phyloP scores from a whole-genome alignment of 2,797 vertebrate genomes.

The Morus bassanus region DNA sequence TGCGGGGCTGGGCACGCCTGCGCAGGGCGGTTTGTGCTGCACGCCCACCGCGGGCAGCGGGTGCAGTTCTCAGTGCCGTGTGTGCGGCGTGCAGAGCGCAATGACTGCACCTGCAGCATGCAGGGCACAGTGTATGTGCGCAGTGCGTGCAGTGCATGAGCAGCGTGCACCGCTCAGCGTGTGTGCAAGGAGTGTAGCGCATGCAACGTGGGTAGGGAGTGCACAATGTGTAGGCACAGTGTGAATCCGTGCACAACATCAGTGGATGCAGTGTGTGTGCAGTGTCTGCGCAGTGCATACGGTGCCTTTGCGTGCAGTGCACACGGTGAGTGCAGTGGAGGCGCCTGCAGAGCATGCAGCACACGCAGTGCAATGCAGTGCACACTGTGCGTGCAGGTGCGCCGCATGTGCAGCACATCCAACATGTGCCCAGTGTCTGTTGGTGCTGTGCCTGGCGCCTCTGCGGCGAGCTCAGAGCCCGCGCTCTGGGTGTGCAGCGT shows the following conservation, averaged over 20 bases:
- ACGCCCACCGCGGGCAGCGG: accelerated
- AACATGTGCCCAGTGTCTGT: accelerated
- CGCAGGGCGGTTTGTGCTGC: background rate
- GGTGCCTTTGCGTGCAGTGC: background rate
- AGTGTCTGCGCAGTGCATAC: accelerated
- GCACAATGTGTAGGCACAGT: no score
- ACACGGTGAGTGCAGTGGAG: accelerated
- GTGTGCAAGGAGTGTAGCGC: background rate
- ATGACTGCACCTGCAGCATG: accelerated
- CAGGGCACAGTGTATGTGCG: accelerated
- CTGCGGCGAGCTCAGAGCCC: background rate
- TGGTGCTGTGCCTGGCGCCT: background rate
- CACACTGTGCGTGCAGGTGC: accelerated
- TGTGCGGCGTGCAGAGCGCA: accelerated
- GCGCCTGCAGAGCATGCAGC: accelerated
- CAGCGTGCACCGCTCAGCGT: accelerated
- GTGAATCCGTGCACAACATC: no score
- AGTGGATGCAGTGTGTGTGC: background rate
- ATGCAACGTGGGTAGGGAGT: accelerated
- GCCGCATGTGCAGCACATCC: background rate
- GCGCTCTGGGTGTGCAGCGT: accelerated
- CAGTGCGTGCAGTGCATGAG: accelerated
- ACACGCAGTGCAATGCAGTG: accelerated
- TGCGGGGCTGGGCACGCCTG: accelerated
- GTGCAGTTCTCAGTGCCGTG: accelerated